Evolutionary conservation across 1,140 invertebrate species (phyloP).

Genomic region (Aphaenogaster floridana): DNA sequence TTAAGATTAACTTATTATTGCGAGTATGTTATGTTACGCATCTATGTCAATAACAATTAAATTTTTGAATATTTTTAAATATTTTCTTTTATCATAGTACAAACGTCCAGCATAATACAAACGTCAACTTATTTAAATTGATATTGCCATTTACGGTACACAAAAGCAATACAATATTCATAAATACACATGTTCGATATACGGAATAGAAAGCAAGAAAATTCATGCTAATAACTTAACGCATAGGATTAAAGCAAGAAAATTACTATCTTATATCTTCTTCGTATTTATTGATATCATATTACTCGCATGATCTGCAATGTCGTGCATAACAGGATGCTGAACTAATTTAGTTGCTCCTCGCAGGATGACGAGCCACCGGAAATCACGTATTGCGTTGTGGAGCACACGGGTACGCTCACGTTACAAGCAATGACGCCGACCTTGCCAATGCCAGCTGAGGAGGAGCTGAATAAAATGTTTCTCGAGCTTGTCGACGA

Average conservation of each 20-base stretch:
- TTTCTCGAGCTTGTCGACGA: conserved; percentile 98
- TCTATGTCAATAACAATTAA: not conserved
- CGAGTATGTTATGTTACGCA: not conserved
- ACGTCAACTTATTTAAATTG: not conserved
- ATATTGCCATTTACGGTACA: not conserved
- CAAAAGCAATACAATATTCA: not conserved
- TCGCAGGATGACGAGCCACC: conserved; percentile 95
- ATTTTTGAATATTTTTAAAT: not conserved
- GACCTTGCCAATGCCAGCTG: conserved; percentile 96
- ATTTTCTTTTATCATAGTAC: not conserved
- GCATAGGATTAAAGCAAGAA: not conserved
- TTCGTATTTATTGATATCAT: not conserved
- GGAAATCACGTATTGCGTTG: conserved; percentile 96
- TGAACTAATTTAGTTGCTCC: conserved; percentile 1
- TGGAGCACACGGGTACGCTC: conserved; percentile 94
- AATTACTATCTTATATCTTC: not conserved
- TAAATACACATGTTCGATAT: not conserved
- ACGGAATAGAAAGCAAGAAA: not conserved
- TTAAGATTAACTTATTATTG: not conserved
- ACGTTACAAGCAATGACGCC: conserved; percentile 95
- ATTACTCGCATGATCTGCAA: conserved; percentile 1
- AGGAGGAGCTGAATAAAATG: conserved; percentile 96
- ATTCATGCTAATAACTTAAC: not conserved
- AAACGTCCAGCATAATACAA: not conserved
- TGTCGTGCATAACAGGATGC: not conserved